phyloP scores from a whole-genome alignment of 2,113 vertebrate genomes.

The Zosterops lateralis region DNA sequence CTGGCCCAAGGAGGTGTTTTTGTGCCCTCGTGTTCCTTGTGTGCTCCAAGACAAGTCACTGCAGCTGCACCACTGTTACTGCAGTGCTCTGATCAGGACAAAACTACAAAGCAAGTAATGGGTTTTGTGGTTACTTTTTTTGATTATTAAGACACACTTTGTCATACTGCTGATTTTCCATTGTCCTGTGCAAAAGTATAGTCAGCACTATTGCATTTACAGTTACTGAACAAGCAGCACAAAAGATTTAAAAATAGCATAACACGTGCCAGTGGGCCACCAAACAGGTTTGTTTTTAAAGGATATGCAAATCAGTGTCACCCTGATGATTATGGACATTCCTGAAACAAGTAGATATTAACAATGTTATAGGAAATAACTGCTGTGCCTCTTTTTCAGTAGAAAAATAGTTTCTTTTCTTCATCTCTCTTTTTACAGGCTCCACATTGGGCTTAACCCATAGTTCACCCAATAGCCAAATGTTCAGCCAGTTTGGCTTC shows the following conservation, averaged over 20 bases:
- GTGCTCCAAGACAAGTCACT: neutral
- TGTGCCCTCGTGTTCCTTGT: neutral
- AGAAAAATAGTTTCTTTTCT: neutral
- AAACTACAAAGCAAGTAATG: neutral
- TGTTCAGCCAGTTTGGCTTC: neutral
- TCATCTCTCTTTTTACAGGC: neutral
- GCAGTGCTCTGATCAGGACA: neutral
- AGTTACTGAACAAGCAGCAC: neutral
- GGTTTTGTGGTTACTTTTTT: neutral
- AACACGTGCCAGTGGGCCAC: neutral
- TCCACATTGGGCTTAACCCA: neutral
- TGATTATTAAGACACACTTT: neutral
- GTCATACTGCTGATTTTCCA: constrained; percentile 24
- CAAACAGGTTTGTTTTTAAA: neutral
- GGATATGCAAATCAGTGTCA: neutral
- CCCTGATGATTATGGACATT: neutral
- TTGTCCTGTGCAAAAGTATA: neutral
- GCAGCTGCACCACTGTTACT: neutral
- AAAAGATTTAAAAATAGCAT: neutral
- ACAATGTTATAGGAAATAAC: neutral
- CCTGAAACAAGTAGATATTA: neutral
- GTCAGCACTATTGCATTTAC: neutral
- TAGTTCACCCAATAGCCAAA: neutral
- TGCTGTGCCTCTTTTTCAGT: neutral
- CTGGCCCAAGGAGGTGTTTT: neutral